These are phyloP conservation scores for Hirtodrosophila histrioides DNA, from an alignment of 2,888 invertebrate species.

Conservation along the genomic window DNA sequence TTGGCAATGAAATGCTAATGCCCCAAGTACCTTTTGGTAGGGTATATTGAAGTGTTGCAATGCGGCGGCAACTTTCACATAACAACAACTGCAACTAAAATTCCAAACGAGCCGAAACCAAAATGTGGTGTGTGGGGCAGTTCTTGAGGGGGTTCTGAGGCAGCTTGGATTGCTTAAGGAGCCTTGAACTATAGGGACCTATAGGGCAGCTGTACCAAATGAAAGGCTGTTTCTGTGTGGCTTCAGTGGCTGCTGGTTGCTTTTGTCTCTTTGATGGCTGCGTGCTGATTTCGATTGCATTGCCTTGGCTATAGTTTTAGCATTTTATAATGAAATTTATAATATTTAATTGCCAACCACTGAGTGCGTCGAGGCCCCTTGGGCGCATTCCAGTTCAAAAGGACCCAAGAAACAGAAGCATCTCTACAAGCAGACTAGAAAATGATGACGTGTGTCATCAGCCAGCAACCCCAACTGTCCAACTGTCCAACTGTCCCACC, in stretches of 20 bases:
- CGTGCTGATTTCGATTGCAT: slow-evolving; percentile 19
- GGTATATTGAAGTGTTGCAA: slow-evolving; percentile 5
- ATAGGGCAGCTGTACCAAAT: too few relatives aligned
- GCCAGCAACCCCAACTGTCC: not conserved
- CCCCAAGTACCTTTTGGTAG: not conserved
- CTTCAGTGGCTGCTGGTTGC: slow-evolving; percentile 8
- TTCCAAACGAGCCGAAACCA: too few relatives aligned
- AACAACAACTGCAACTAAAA: too few relatives aligned
- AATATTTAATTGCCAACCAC: slow-evolving; percentile 61
- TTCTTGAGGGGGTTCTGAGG: too few relatives aligned
- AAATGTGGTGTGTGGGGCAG: too few relatives aligned
- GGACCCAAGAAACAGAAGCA: slow-evolving; percentile 28
- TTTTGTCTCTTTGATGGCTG: slow-evolving; percentile 13
- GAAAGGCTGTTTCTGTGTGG: too few relatives aligned
- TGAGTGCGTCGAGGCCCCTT: slow-evolving; percentile 26
- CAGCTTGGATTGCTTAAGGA: too few relatives aligned
- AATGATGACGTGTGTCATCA: slow-evolving; percentile 30
- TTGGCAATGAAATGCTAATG: not conserved
- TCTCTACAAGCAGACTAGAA: slow-evolving; percentile 26
- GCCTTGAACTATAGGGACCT: too few relatives aligned
- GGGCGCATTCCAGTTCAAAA: slow-evolving; percentile 17
- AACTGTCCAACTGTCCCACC: too few relatives aligned
- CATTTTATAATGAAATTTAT: slow-evolving; percentile 65
- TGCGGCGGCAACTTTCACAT: slow-evolving; percentile 1
- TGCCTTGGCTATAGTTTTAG: slow-evolving; percentile 22